Evolutionary conservation across 2,113 vertebrate species (phyloP), one percentile per base, ranked within the genome.

Genomic region (Boulengerochromis microlepis): DNA sequence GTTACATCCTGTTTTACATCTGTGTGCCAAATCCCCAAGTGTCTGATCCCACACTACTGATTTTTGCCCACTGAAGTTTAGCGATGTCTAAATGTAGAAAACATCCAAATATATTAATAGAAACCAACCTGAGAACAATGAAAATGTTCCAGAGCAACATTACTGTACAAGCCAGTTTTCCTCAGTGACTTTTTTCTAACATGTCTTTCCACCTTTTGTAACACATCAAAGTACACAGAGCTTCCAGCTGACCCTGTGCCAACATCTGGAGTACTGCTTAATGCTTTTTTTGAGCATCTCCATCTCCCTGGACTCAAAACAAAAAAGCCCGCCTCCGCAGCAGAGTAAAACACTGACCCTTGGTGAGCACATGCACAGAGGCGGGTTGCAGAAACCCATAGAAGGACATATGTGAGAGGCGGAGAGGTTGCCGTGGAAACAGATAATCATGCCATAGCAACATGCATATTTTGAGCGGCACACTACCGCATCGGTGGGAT

Each of bases 371-470:
- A 31, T 74, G 31, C 80, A 38, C 53, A 19, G 56, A 87, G 89
- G 76, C 86, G 45, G 88, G 82, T 89, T 81, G 82, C 81, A 45
- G 83, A 88, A 78, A 59, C 88, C 87, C 56, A 22, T 64, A 45
- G 71, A 74, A 53, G 56, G 80, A 84, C 82, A 81, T 24, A 10
- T 64, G 54, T 91, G 90, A 92, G 95, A 94, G 92, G 91, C 83
- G 47, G 91, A 54, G 47, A 88, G 13, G 93, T 96, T 95, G 89
- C 94, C 29, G 54, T 19, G 89, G 95, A 86, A 92, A 96, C 95
- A 33, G 90, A 89, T 89, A 87, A 84, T 83, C 84, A 78, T 31
- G 45, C 89, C 93, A 94, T 95, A 91, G 93, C 91, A 95, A 94
- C 93, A 26, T 90, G 92, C 90, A 90, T 87, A 94, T 94, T 89